A percentile compares a stretch with the other conserved stretches of the same genome.
phyloP scores from a whole-genome alignment of 2,797 vertebrate species.

The Diplodus puntazzo region DNA sequence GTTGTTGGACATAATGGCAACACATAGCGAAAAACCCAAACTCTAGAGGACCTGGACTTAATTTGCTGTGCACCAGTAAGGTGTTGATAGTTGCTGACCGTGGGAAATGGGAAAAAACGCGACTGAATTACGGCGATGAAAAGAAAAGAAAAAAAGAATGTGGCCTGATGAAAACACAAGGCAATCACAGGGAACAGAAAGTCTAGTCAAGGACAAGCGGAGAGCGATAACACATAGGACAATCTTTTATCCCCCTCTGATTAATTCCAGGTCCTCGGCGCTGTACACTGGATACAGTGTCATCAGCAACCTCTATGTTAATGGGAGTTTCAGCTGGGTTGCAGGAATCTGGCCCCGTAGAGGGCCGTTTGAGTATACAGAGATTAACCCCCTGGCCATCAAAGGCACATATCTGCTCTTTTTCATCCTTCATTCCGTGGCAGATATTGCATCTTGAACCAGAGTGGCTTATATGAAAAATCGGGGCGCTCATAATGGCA shows the following conservation, averaged over 20 bases:
- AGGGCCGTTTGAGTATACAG: constrained; percentile 44
- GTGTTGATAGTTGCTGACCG: constrained; percentile 63
- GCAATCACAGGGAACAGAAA: constrained; percentile 69
- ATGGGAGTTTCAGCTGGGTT: constrained; percentile 65
- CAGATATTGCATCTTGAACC: constrained; percentile 39
- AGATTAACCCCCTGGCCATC: constrained; percentile 66
- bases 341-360: constrained; percentile 45
- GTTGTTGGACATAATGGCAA: constrained; percentile 46
- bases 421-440: constrained; percentile 42
- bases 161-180: constrained; percentile 67
- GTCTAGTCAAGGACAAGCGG: constrained; percentile 69
- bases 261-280: constrained; percentile 76
- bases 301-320: constrained; percentile 76
- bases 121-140: constrained; percentile 68
- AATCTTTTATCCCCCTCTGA: constrained; percentile 76
- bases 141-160: constrained; percentile 42
- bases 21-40: constrained; percentile 42
- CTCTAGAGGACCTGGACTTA: constrained; percentile 47
- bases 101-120: constrained; percentile 48
- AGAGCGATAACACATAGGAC: constrained; percentile 67
- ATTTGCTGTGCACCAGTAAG: constrained; percentile 56
- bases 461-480: constrained; percentile 2
- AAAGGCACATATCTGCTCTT: constrained; percentile 50
- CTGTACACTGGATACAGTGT: constrained; percentile 62
- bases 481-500: neutral